Conservation (phyloP, 2,113 vertebrate species). For the Nothocercus nigrocapillus region DNA sequence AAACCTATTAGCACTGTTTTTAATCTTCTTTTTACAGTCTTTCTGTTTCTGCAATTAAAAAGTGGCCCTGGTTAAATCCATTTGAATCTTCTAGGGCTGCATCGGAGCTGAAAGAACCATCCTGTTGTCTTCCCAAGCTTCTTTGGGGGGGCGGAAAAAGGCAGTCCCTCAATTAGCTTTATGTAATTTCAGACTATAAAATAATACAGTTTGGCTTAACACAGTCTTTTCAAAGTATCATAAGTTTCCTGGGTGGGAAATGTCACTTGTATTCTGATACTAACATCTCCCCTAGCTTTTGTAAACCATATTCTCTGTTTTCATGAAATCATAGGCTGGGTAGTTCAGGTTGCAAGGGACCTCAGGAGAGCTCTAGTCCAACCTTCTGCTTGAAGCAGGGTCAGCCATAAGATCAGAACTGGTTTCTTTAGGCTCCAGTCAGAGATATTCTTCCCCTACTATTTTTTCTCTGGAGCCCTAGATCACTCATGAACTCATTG, state of each 20-base stretch:
- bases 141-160: not conserved
- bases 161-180: not conserved
- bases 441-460: not conserved
- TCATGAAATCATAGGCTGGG: not conserved
- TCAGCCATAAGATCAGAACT: not conserved
- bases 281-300: not conserved
- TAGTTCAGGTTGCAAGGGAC: not conserved
- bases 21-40: not conserved
- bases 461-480: not conserved
- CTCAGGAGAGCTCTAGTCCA: not conserved
- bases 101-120: not conserved
- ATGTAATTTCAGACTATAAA: not conserved
- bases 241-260: not conserved
- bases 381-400: not conserved
- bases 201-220: not conserved
- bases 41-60: conserved; percentile 18
- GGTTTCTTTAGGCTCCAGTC: not conserved
- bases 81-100: not conserved
- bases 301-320: not conserved
- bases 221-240: not conserved
- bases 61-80: conserved; percentile 5
- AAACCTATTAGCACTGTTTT: not conserved
- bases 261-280: not conserved
- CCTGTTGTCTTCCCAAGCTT: not conserved
- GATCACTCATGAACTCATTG: not conserved